Percentiles rank a stretch among this genome's conserved stretches.
phyloP scores from a whole-genome alignment of 2,797 vertebrate species.

The Peromyscus attwateri region DNA sequence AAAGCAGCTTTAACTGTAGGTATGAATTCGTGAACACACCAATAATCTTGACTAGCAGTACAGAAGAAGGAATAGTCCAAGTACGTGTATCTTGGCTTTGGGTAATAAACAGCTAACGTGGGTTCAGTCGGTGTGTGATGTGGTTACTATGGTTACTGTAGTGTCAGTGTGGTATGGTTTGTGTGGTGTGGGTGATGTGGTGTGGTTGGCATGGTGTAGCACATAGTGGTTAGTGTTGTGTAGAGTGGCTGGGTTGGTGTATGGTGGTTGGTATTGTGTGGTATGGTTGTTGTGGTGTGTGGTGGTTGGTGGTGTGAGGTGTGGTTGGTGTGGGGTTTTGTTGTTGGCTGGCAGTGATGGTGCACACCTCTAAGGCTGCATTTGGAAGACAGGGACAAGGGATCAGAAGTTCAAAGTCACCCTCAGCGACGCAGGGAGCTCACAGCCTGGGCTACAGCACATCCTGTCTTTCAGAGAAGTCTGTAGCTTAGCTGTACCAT shows the following conservation, averaged over 20 bases:
- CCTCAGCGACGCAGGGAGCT: not conserved
- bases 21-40: not conserved
- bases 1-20: not conserved
- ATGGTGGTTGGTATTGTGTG: too few species aligned
- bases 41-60: not conserved
- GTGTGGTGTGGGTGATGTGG: not conserved
- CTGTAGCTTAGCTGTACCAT: not conserved
- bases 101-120: constrained; percentile 50
- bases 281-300: too few species aligned
- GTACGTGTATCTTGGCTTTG: constrained; percentile 67
- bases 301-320: too few species aligned
- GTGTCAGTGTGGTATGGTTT: not conserved
- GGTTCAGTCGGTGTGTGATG: not conserved
- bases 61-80: not conserved
- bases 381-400: not conserved
- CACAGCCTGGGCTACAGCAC: not conserved
- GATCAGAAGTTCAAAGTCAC: not conserved
- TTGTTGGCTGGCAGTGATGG: not conserved
- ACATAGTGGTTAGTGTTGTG: not conserved
- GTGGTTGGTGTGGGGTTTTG: not conserved
- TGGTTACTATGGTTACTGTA: too few species aligned
- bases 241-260: too few species aligned
- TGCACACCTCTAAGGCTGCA: not conserved
- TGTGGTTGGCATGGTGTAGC: not conserved
- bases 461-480: not conserved